Percentiles rank a stretch among this genome's conserved stretches.
These are phyloP conservation scores for Panurus biarmicus DNA, from an alignment of 2,113 vertebrate species.

Conservation along the genomic window DNA sequence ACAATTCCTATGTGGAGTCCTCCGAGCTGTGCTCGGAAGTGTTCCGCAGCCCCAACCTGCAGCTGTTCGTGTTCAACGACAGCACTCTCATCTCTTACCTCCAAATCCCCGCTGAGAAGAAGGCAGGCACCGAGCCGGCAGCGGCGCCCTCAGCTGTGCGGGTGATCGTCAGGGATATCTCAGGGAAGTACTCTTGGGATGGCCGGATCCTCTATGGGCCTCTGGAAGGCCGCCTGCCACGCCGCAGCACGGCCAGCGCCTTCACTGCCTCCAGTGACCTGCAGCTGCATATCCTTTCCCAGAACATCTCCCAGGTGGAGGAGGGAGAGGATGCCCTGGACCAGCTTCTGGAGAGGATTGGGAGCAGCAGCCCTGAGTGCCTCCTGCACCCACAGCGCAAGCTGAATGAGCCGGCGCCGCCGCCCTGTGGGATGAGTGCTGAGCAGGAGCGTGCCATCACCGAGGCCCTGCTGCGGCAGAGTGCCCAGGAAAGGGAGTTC, in stretches of 20 bases:
- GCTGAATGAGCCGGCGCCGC: constrained; percentile 84
- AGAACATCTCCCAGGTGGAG: constrained; percentile 54
- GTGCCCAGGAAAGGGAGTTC: constrained; percentile 78
- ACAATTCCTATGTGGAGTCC: constrained; percentile 86
- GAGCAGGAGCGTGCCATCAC: constrained; percentile 83
- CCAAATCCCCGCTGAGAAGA: constrained; percentile 78
- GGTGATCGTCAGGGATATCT: constrained; percentile 94
- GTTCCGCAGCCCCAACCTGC: constrained; percentile 93
- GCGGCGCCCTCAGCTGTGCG: constrained; percentile 79
- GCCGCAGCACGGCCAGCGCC: neutral
- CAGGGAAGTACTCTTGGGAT: constrained; percentile 98
- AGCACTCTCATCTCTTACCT: constrained; percentile 95
- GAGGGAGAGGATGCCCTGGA: constrained; percentile 82
- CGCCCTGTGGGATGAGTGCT: constrained; percentile 82
- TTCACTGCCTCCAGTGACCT: neutral
- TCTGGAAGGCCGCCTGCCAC: constrained; percentile 58
- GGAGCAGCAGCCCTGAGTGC: constrained; percentile 88
- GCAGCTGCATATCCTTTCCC: neutral
- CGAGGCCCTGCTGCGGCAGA: constrained; percentile 80
- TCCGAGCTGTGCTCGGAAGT: constrained; percentile 91
- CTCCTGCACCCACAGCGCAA: constrained; percentile 78
- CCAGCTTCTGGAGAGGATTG: constrained; percentile 82
- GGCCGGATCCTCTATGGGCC: constrained; percentile 84
- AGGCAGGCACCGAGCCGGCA: neutral
- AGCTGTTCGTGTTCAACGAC: constrained; percentile 95